Conservation (phyloP, 2,797 vertebrate species). For the Parauchenoglanis punctatus region DNA sequence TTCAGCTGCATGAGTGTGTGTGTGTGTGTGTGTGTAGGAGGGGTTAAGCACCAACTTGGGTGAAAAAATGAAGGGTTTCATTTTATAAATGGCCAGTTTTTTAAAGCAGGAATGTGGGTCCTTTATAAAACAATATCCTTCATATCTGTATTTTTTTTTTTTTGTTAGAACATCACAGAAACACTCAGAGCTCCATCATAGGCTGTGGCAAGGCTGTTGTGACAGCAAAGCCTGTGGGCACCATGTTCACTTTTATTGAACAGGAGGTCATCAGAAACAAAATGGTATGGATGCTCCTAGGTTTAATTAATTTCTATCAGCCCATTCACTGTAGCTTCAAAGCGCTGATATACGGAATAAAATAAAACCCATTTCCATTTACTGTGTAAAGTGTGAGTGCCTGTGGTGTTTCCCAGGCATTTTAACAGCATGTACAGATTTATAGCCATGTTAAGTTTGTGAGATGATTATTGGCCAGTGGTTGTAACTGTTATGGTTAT, state of each 20-base stretch:
- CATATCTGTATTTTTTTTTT: background rate
- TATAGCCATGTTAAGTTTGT: slow-evolving; percentile 4
- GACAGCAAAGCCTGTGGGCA: slow-evolving; percentile 24
- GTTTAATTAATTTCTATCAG: slow-evolving; percentile 77
- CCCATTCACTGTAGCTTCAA: slow-evolving; percentile 65
- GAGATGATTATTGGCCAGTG: background rate
- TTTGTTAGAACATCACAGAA: background rate
- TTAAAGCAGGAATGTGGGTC: slow-evolving; percentile 1
- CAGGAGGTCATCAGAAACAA: slow-evolving; percentile 57
- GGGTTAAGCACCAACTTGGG: slow-evolving; percentile 75
- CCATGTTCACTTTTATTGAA: slow-evolving; percentile 37
- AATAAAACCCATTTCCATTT: slow-evolving; percentile 59
- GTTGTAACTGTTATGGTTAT: slow-evolving; percentile 50
- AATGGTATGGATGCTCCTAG: slow-evolving; percentile 54
- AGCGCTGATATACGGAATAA: slow-evolving; percentile 66
- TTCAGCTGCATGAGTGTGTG: slow-evolving; percentile 51
- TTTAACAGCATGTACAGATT: slow-evolving; percentile 34
- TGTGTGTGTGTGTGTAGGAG: slow-evolving; percentile 51
- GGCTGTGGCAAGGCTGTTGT: slow-evolving; percentile 19
- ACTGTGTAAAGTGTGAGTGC: slow-evolving; percentile 17
- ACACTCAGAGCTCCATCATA: background rate
- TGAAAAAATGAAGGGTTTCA: slow-evolving; percentile 56
- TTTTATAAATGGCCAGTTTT: slow-evolving; percentile 14
- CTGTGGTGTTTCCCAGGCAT: background rate
- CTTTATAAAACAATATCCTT: slow-evolving; percentile 17